Percentiles rank a stretch among this genome's conserved stretches.
These are phyloP conservation scores for Brienomyrus longianalis DNA, from an alignment of 2,113 vertebrate genomes.

Conservation along the genomic window DNA sequence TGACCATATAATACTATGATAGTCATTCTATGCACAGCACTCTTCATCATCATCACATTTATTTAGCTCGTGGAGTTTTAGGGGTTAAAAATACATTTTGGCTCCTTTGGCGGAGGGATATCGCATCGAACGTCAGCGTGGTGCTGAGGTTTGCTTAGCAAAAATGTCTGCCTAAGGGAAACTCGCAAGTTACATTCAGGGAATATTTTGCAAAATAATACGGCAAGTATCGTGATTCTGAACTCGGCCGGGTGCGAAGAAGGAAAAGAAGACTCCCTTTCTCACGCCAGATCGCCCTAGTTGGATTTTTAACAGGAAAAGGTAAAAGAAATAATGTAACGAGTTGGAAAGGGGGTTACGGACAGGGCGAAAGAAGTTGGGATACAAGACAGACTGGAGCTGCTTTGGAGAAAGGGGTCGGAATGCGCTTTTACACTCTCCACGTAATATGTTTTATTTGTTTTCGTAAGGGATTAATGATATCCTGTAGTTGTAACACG, in stretches of 20 bases:
- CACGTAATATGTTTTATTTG: constrained; percentile 7
- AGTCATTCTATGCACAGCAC: neutral
- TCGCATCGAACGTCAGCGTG: constrained; percentile 63
- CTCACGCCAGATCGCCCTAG: constrained; percentile 68
- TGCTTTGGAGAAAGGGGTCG: constrained; percentile 26
- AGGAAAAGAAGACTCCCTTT: constrained; percentile 51
- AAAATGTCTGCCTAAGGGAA: constrained; percentile 98
- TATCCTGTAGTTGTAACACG: neutral
- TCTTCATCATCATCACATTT: too few species aligned
- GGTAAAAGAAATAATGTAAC: constrained; percentile 63
- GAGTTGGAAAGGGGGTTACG: constrained; percentile 50
- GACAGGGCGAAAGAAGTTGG: constrained; percentile 65
- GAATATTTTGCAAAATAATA: constrained; percentile 51
- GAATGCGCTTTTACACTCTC: constrained; percentile 28
- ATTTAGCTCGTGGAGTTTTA: constrained; percentile 23
- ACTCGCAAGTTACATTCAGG: constrained; percentile 82
- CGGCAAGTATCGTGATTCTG: constrained; percentile 42
- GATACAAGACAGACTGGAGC: constrained; percentile 52
- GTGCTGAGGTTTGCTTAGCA: constrained; percentile 78
- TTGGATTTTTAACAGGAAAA: constrained; percentile 55
- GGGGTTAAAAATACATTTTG: constrained; percentile 52
- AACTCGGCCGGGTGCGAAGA: constrained; percentile 47
- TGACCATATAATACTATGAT: neutral
- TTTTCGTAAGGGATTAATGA: neutral
- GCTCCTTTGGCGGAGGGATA: constrained; percentile 78